Percentiles rank a stretch among this genome's conserved stretches.
phyloP scores from a whole-genome alignment of 2,797 vertebrate genomes.

The Remorina albescens region DNA sequence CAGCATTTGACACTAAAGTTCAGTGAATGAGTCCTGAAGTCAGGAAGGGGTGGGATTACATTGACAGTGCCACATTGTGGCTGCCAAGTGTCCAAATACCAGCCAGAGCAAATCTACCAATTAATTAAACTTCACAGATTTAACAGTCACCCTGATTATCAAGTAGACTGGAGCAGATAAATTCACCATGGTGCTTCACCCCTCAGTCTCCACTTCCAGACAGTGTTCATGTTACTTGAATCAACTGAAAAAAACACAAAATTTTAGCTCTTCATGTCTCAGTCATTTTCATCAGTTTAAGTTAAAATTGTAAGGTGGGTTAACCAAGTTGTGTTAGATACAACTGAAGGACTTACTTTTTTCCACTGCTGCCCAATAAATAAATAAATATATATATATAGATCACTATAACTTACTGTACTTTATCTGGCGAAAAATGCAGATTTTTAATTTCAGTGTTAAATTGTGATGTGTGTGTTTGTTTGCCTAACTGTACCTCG shows the following conservation, averaged over 20 bases:
- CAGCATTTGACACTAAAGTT: conserved; percentile 26
- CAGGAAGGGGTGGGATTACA: conserved; percentile 45
- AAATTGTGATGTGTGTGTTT: too few relatives aligned
- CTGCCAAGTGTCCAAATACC: conserved; percentile 51
- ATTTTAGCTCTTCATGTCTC: not conserved
- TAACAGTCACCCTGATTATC: conserved; percentile 59
- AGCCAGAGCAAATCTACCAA: conserved; percentile 56
- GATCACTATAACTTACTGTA: too few relatives aligned
- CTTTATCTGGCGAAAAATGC: too few relatives aligned
- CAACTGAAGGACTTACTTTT: too few relatives aligned
- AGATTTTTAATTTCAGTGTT: too few relatives aligned
- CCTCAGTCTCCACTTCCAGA: not conserved
- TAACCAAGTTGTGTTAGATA: not conserved
- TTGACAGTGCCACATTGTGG: conserved; percentile 52
- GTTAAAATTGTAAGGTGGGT: not conserved
- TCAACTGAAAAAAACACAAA: not conserved
- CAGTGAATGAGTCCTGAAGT: conserved; percentile 43
- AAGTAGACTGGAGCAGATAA: conserved; percentile 48
- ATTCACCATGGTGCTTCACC: conserved; percentile 5
- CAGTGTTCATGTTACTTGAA: not conserved
- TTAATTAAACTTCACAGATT: conserved; percentile 68
- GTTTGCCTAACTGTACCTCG: too few relatives aligned
- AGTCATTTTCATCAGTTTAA: not conserved
- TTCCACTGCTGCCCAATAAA: too few relatives aligned
- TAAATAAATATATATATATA: too few relatives aligned